These are phyloP conservation scores for Oreocharis arfaki DNA, from an alignment of 2,113 vertebrate genomes.

Conservation along the genomic window DNA sequence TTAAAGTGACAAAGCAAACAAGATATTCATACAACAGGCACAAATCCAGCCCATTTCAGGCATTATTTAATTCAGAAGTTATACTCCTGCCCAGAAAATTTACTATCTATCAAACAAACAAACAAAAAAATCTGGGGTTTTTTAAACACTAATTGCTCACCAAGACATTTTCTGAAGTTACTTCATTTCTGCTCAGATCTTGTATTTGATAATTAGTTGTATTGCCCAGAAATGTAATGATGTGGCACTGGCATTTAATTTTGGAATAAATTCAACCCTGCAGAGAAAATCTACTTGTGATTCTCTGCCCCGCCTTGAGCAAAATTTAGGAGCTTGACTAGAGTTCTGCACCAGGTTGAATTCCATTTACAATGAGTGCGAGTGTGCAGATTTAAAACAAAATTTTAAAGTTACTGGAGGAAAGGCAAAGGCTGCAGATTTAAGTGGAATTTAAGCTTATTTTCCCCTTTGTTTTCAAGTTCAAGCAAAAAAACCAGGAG, in stretches of 20 bases:
- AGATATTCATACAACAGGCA: not conserved
- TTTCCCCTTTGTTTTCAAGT: not conserved
- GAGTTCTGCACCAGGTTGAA: not conserved
- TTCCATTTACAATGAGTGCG: not conserved
- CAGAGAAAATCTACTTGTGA: not conserved
- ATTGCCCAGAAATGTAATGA: not conserved
- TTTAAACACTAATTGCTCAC: not conserved
- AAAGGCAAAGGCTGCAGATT: not conserved
- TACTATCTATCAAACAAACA: not conserved
- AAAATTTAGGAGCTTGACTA: slow-evolving; percentile 16
- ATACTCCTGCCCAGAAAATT: not conserved
- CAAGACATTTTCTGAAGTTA: not conserved
- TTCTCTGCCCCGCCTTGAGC: not conserved
- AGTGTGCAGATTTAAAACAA: not conserved
- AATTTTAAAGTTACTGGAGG: not conserved
- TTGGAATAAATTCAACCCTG: not conserved
- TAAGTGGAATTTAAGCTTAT: not conserved
- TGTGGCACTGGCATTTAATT: not conserved
- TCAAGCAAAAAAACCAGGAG: not conserved
- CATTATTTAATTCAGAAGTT: not conserved
- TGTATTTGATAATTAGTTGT: not conserved
- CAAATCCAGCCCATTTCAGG: not conserved
- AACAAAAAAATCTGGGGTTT: not conserved
- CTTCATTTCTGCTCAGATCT: not conserved
- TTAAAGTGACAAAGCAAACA: slow-evolving; percentile 21